These are phyloP conservation scores for Babyrousa celebensis DNA, from an alignment of 2,797 vertebrate genomes.

Conservation along the genomic window DNA sequence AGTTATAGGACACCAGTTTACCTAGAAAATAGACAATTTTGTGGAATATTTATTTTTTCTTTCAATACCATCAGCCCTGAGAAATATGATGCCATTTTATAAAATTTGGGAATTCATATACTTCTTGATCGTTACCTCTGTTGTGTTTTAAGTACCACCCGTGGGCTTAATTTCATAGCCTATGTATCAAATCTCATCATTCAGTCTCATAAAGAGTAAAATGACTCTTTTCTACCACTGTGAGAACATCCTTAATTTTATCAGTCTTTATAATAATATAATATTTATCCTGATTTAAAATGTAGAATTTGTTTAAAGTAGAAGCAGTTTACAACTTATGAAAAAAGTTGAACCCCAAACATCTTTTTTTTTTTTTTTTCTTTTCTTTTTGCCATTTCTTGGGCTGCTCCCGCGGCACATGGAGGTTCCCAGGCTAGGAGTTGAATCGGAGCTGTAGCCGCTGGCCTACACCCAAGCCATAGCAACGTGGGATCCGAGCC, in stretches of 20 bases:
- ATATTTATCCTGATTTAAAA: conserved; percentile 48
- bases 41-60: conserved; percentile 79
- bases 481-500: too few species aligned
- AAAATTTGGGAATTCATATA: conserved; percentile 56
- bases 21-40: conserved; percentile 85
- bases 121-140: conserved; percentile 26
- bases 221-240: conserved; percentile 8
- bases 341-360: conserved; percentile 41
- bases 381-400: too few species aligned
- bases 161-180: conserved; percentile 27
- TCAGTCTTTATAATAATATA: conserved; percentile 8
- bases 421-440: too few species aligned
- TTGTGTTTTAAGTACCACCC: conserved; percentile 5
- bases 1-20: conserved; percentile 87
- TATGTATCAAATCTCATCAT: not conserved
- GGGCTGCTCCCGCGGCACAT: too few species aligned
- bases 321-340: conserved; percentile 23
- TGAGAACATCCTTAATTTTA: conserved; percentile 54
- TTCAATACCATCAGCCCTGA: conserved; percentile 63
- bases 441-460: too few species aligned
- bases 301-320: not conserved
- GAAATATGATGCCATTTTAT: conserved; percentile 66
- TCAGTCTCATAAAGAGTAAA: conserved; percentile 64
- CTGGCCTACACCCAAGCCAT: too few species aligned
- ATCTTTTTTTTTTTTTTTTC: not conserved